Base-by-base conservation (phyloP, 2,888 invertebrate genomes). In the Petrolisthes manimaculis region DNA sequence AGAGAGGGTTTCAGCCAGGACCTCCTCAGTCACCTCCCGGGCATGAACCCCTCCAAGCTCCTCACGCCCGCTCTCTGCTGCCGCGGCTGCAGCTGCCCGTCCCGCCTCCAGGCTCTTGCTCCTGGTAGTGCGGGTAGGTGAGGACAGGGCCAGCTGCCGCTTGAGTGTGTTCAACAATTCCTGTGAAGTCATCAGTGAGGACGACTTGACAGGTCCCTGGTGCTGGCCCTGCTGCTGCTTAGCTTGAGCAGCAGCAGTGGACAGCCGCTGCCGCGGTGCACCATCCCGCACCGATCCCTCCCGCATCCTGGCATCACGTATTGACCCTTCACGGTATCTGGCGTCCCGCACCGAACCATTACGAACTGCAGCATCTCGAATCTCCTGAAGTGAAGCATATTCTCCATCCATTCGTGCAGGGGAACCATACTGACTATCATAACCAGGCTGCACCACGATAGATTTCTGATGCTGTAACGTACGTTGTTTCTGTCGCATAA, bases 41-140 rank as follows among this genome's bases (percentile, higher is more conserved):
- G 9, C 61, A 9, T 18, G 61, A 53, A 83, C 84, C 8, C 81
- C 21, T 37, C 88, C 89, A 8, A 77, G 61, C 71, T 89, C 90
- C 84, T 89, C 83, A 77, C 86, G 87, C 83, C 89, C 83, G 74
- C 86, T 80, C 83, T 89, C 79, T 37, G 78, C 80, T 8, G n/a
- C 67, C 9, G 77, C 79, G 9, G 87, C 89, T 61, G 89, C 83
- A 54, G 90, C 90, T 37, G 90, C 89, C 21, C 88, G 75, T 51
- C 89, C 90, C n/a, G 90, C 90, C 81, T 90, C 90, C 81, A 90
- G 75, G 77, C 90, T 90, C 83, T 90, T 90, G 85, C 90, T 90
- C 9, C 90, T 78, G 5, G 79, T 69, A 14, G 86, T 89, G 74
- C 85, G 87, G n/a, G 90, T 86, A 12, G 90, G 90, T 12, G 90